A percentile compares a stretch with the other conserved stretches of the same genome.
Evolutionary conservation across 2,113 vertebrate species (phyloP).

Genomic region (Zapornia atra): DNA sequence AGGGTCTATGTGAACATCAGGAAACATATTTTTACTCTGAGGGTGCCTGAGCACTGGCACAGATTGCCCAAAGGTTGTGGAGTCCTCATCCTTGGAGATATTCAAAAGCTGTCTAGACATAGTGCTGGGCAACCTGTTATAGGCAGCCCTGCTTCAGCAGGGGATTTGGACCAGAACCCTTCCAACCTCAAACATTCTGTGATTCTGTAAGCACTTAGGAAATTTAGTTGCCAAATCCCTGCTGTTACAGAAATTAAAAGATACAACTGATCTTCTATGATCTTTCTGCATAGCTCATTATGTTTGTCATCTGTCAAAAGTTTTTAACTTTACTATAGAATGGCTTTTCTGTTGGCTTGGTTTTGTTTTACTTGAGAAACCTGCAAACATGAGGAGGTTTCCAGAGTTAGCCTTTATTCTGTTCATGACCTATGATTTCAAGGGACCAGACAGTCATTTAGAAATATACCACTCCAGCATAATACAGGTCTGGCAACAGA

Average conservation of each 20-base stretch:
- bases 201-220: background rate
- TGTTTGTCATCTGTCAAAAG: background rate
- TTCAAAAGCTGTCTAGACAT: no score
- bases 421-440: background rate
- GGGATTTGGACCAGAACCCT: background rate
- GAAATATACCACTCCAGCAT: background rate
- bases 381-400: background rate
- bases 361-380: background rate
- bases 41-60: no score
- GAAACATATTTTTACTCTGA: background rate
- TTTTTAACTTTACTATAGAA: background rate
- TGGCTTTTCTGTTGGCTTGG: background rate
- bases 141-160: background rate
- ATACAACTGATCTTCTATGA: background rate
- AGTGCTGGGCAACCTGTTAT: background rate
- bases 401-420: background rate
- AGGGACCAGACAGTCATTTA: background rate
- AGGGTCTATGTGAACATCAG: background rate
- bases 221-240: background rate
- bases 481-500: background rate
- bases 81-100: no score
- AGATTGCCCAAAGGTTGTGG: no score
- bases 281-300: background rate
- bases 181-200: background rate
- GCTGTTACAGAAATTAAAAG: background rate